A percentile compares a stretch with the other conserved stretches of the same genome.
phyloP scores from a whole-genome alignment of 2,888 invertebrate species.

The Xestia ashworthii region DNA sequence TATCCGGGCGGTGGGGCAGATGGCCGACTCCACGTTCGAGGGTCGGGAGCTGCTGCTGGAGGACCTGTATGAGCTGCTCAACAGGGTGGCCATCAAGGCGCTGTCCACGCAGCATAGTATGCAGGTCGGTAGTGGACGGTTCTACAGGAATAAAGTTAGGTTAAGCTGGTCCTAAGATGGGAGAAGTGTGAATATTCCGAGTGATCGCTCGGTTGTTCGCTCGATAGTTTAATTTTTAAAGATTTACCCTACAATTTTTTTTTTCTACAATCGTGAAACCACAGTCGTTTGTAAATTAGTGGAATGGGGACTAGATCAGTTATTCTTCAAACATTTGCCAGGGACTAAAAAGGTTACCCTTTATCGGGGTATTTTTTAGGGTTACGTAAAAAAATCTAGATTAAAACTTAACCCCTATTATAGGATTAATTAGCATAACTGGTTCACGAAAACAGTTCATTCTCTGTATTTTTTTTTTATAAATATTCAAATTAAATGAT shows the following conservation, averaged over 20 bases:
- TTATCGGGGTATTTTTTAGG: too few species aligned
- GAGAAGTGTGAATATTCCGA: not conserved
- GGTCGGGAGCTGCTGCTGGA: conserved; percentile 79
- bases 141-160: not conserved
- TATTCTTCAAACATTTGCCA: too few species aligned
- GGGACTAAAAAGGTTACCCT: too few species aligned
- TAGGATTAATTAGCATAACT: too few species aligned
- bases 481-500: too few species aligned
- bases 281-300: not conserved
- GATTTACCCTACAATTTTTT: not conserved
- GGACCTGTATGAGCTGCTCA: conserved; percentile 80
- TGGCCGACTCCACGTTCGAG: conserved; percentile 72
- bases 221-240: not conserved
- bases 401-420: too few species aligned
- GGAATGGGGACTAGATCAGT: not conserved
- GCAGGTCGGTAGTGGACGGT: conserved; percentile 72
- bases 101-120: conserved; percentile 76
- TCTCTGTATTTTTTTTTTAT: too few species aligned
- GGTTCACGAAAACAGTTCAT: too few species aligned
- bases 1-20: conserved; percentile 76
- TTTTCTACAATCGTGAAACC: not conserved
- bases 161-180: not conserved
- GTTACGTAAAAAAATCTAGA: too few species aligned
- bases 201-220: not conserved
- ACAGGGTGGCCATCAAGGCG: conserved; percentile 77